phyloP scores from a whole-genome alignment of 37 sponge, comb jelly and placozoan species.

The Halichondria panicea region DNA sequence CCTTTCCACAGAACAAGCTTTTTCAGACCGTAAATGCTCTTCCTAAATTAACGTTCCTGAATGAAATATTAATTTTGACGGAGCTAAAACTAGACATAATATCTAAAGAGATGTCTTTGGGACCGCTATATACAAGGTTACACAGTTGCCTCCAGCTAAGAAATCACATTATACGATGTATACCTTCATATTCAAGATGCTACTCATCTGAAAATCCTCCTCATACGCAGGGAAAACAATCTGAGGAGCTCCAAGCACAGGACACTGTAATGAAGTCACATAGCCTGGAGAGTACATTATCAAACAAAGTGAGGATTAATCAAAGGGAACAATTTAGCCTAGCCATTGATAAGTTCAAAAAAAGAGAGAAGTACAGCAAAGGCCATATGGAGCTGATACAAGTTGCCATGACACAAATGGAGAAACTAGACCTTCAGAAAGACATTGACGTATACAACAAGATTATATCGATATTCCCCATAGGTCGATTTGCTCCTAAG shows the following conservation, averaged over 20 bases:
- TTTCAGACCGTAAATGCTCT: constrained; percentile 10
- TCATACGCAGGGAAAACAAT: neutral
- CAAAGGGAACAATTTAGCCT: constrained; percentile 50
- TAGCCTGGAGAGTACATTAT: neutral
- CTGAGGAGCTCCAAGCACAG: neutral
- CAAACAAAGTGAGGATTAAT: neutral
- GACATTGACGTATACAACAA: constrained; percentile 82
- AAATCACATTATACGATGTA: neutral
- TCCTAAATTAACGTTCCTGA: neutral
- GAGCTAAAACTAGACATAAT: too few relatives aligned
- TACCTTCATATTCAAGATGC: neutral
- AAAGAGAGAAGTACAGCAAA: constrained; percentile 61
- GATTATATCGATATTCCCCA: constrained; percentile 81
- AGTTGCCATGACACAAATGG: constrained; percentile 71
- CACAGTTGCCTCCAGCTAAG: neutral
- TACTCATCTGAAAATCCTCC: neutral
- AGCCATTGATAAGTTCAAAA: constrained; percentile 65
- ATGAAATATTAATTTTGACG: too few relatives aligned
- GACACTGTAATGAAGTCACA: neutral
- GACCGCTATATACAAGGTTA: neutral
- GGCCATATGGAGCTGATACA: constrained; percentile 84
- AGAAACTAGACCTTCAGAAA: constrained; percentile 72
- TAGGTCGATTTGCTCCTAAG: constrained; percentile 66
- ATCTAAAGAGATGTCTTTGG: neutral
- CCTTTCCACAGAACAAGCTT: neutral